Percentiles rank a stretch among this genome's conserved stretches.
These are phyloP conservation scores for Cynopterus sphinx DNA, from an alignment of 2,797 vertebrate species.

Conservation along the genomic window DNA sequence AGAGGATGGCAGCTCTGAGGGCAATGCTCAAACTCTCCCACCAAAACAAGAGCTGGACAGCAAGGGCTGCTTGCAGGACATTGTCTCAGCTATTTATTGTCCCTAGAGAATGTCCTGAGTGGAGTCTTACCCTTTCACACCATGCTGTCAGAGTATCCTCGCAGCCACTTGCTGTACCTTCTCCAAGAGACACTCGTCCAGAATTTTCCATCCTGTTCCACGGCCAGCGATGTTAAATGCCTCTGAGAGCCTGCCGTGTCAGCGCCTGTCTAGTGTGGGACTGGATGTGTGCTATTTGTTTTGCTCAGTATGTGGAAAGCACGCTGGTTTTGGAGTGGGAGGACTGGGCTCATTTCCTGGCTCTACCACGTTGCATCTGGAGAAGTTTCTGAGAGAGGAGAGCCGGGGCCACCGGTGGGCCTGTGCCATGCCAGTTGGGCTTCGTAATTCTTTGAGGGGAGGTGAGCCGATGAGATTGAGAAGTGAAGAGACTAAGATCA, in stretches of 20 bases:
- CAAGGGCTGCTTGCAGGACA: neutral
- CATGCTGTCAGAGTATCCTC: neutral
- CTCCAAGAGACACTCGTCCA: neutral
- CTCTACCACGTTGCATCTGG: neutral
- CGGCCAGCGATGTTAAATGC: neutral
- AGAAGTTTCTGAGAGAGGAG: neutral
- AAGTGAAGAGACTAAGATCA: neutral
- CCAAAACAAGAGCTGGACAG: neutral
- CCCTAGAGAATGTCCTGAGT: neutral
- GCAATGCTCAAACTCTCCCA: neutral
- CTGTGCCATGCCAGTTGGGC: neutral
- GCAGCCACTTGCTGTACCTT: neutral
- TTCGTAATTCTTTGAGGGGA: neutral
- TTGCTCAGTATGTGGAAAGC: neutral
- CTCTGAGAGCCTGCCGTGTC: neutral
- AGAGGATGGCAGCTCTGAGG: neutral
- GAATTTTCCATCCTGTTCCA: neutral
- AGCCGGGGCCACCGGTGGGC: neutral
- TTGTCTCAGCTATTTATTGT: neutral
- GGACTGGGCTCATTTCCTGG: neutral
- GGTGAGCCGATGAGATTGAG: neutral
- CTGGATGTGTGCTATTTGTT: neutral
- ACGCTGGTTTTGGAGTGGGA: neutral
- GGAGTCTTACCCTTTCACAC: neutral
- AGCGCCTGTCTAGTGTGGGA: too few relatives aligned